A percentile compares a stretch with the other conserved stretches of the same genome.
Evolutionary conservation across 2,113 vertebrate genomes (phyloP).

Genomic region (Rhegmatorhina hoffmannsi): DNA sequence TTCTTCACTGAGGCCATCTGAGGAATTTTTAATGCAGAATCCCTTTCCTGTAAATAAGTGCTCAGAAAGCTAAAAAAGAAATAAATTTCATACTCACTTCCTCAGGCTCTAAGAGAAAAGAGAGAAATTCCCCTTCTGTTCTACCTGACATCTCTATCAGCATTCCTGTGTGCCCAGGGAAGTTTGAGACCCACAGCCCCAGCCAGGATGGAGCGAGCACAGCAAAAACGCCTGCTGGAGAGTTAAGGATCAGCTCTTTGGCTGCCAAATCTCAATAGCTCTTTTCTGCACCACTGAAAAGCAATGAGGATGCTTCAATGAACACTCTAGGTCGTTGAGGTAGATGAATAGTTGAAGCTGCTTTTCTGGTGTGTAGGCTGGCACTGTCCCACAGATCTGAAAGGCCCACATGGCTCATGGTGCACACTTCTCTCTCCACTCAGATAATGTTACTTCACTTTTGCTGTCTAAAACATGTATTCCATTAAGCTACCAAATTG

Average conservation of each 20-base stretch:
- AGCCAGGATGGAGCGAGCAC: accelerated
- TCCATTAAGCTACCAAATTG: background rate
- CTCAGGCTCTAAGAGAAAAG: background rate
- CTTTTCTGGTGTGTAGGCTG: background rate
- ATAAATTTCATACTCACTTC: background rate
- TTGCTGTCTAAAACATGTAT: background rate
- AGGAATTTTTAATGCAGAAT: background rate
- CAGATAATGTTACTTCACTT: background rate
- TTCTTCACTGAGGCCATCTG: background rate
- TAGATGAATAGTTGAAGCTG: slow-evolving; percentile 2
- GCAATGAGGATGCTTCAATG: slow-evolving; percentile 13
- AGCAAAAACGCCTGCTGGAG: background rate
- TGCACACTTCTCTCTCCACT: background rate
- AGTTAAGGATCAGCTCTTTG: slow-evolving; percentile 12
- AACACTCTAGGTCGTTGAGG: background rate
- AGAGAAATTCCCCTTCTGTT: background rate
- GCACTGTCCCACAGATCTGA: background rate
- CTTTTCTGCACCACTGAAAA: slow-evolving; percentile 48
- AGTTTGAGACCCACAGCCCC: background rate
- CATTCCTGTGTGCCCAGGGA: background rate
- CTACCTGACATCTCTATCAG: slow-evolving; percentile 36
- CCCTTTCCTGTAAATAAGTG: background rate
- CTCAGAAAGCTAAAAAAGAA: background rate
- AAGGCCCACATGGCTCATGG: background rate
- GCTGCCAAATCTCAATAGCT: slow-evolving; percentile 27